Evolutionary conservation across 2,888 invertebrate species (phyloP), one percentile per base, ranked within the genome.

Genomic region (Eucriotettix oculatus): DNA sequence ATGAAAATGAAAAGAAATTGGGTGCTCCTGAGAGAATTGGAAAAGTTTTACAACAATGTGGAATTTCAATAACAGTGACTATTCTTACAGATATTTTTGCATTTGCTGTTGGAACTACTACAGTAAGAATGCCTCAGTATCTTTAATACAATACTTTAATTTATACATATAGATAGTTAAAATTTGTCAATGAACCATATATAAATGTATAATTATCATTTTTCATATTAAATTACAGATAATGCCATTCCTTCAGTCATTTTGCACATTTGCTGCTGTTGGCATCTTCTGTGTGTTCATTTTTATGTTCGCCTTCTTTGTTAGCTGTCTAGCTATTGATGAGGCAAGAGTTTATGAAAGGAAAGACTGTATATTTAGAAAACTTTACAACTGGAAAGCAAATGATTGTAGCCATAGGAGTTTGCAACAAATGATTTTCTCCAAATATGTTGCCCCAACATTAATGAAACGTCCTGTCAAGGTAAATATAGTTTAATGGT

Each of bases 61-160:
- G 78, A 57, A 72, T 75, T 60, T 76, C 77, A 16, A 75, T 78
- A 59, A 76, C 77, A 1, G 74, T 77, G 10, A 78, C 78, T 0
- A 76, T 78, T 10, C 66, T 77, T 40, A 78, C 78, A 9, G 77
- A 78, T 63, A 70, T 77, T 52, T 70, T 74, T 10, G 78, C 77
- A 10, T 78, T 78, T 64, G 74, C 72, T 11, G 74, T 78, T 43
- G 78, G 78, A 5, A 72, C 76, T 12, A 72, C 74, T 2, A 77
- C 78, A n/a, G 73, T 66, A 58, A 66, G 64, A 61, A 17, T 68
- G 60, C 12, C 58, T 42, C 9, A 56, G 56, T 29, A 5, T 29
- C 7, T 7, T 29, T 5, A 5, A 29, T 29, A 5, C 7, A 29
- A 29, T 29, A 29, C 7, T 29, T 29, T 7, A 29, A 29, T 29